These are phyloP conservation scores for Neoseiulus cucumeris DNA, from an alignment of 1,140 invertebrate genomes.

Conservation along the genomic window DNA sequence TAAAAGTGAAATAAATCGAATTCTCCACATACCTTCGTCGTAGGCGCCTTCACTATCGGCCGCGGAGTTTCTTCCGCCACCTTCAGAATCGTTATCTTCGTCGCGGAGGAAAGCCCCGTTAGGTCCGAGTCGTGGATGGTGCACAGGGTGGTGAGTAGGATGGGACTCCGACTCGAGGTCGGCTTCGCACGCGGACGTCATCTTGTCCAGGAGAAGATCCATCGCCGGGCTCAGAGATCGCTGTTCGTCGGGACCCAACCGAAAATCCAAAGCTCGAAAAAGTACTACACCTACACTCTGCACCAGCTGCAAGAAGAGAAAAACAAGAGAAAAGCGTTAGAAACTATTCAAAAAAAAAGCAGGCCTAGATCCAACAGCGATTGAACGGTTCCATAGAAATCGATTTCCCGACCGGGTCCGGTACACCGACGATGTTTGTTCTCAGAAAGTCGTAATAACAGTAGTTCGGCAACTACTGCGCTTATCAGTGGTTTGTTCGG, in stretches of 20 bases:
- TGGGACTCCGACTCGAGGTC: not conserved
- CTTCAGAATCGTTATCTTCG: conserved; percentile 2
- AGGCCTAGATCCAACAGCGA: too few species aligned
- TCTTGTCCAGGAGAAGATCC: conserved; percentile 49
- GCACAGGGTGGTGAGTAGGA: not conserved
- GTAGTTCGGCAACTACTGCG: too few species aligned
- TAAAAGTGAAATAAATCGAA: not conserved
- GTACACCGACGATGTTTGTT: too few species aligned
- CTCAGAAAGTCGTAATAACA: too few species aligned
- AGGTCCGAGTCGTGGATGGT: not conserved
- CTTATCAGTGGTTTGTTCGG: too few species aligned
- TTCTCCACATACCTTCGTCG: not conserved
- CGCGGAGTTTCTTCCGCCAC: not conserved
- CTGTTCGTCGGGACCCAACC: conserved; percentile 58
- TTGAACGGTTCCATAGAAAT: too few species aligned
- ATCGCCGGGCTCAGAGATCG: conserved; percentile 57
- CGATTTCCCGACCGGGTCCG: too few species aligned
- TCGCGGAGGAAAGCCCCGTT: not conserved
- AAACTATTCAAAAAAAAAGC: not conserved
- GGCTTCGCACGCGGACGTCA: not conserved
- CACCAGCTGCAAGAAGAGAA: not conserved
- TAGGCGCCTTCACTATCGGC: conserved; percentile 8
- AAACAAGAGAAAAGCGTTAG: not conserved
- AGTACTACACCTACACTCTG: conserved; percentile 42
- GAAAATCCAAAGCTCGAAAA: conserved; percentile 69